Percentiles rank a stretch among this genome's conserved stretches.
These are phyloP conservation scores for Montipora foliosa DNA, from an alignment of 64 coral and sea anemone species.

Conservation along the genomic window DNA sequence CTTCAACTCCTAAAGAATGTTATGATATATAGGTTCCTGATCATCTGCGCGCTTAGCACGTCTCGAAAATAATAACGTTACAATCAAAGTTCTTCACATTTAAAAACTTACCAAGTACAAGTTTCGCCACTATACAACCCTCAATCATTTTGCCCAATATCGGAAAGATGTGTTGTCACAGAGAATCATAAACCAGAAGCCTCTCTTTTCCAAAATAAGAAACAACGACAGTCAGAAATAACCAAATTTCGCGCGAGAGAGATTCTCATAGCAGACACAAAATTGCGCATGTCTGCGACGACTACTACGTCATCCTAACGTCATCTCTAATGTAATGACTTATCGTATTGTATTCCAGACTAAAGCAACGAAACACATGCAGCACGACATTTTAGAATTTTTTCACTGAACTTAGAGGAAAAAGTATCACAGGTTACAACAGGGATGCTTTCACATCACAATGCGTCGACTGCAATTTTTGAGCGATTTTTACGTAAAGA, in stretches of 20 bases:
- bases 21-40: too few species aligned
- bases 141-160: slow-evolving; percentile 31
- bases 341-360: neutral
- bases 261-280: neutral
- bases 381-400: too few species aligned
- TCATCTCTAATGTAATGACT: neutral
- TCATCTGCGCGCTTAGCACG: too few species aligned
- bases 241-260: slow-evolving; percentile 35
- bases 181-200: neutral
- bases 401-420: too few species aligned
- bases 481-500: too few species aligned
- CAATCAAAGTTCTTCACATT: too few species aligned
- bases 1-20: too few species aligned
- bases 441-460: too few species aligned
- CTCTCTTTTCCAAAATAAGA: neutral
- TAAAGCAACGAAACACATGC: too few species aligned
- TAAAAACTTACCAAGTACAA: slow-evolving; percentile 45
- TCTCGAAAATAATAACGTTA: too few species aligned
- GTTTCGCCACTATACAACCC: slow-evolving; percentile 38
- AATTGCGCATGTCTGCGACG: neutral
- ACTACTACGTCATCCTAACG: neutral
- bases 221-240: neutral
- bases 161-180: neutral
- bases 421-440: too few species aligned
- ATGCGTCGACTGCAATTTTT: too few species aligned